Percentiles rank a stretch among this genome's conserved stretches.
phyloP scores from a whole-genome alignment of 2,888 invertebrate genomes.

The Scaptomyza tumidula region DNA sequence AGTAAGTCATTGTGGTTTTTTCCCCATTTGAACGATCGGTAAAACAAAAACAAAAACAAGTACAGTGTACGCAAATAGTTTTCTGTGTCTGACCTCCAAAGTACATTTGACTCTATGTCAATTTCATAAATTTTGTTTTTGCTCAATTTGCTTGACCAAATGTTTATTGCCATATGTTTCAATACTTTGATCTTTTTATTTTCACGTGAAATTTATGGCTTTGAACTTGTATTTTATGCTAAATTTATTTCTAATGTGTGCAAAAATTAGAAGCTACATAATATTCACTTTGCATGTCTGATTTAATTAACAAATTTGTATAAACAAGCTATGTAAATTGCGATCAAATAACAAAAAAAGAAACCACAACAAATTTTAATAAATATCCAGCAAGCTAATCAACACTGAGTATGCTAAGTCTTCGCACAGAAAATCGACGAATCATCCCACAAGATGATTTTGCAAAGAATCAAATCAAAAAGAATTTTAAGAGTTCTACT shows the following conservation, averaged over 20 bases:
- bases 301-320: slow-evolving; percentile 43
- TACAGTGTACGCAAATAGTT: slow-evolving; percentile 35
- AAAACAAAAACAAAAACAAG: slow-evolving; percentile 29
- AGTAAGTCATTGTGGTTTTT: slow-evolving; percentile 57
- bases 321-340: slow-evolving; percentile 70
- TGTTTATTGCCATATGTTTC: slow-evolving; percentile 14
- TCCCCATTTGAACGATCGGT: slow-evolving; percentile 28
- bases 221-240: slow-evolving; percentile 50
- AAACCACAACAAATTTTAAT: slow-evolving; percentile 15
- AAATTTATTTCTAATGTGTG: slow-evolving; percentile 13
- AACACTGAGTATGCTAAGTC: slow-evolving; percentile 26
- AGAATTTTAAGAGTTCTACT: neutral
- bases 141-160: slow-evolving; percentile 10
- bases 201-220: slow-evolving; percentile 39
- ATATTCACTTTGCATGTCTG: slow-evolving; percentile 22
- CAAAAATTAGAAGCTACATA: slow-evolving; percentile 10
- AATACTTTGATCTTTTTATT: slow-evolving; percentile 50
- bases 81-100: slow-evolving; percentile 38
- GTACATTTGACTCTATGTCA: slow-evolving; percentile 18
- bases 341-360: slow-evolving; percentile 22
- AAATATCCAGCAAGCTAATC: neutral
- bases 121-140: neutral
- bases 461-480: neutral
- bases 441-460: too few species aligned
- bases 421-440: neutral